Evolutionary conservation across 2,113 vertebrate genomes (phyloP).

Genomic region (Saccopteryx leptura): DNA sequence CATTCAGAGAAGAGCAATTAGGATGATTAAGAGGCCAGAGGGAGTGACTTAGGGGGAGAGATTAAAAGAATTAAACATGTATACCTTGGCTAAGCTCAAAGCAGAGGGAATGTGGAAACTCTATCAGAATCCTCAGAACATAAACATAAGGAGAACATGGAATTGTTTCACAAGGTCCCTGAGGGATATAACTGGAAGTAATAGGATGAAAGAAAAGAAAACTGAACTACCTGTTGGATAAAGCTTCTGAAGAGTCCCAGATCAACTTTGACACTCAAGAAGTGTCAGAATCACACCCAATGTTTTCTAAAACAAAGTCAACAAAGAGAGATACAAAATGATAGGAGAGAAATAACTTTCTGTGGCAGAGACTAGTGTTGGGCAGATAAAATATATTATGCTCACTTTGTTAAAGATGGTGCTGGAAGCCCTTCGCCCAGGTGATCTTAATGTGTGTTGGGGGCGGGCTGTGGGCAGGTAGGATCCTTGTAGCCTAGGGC

Average conservation of each 20-base stretch:
- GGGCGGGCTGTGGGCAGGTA: too few relatives aligned
- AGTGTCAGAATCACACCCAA: not conserved
- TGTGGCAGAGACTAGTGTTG: not conserved
- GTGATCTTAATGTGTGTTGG: too few relatives aligned
- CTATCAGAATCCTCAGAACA: slow-evolving; percentile 78
- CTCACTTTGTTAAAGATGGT: too few relatives aligned
- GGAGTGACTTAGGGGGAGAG: slow-evolving; percentile 84
- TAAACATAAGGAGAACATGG: slow-evolving; percentile 75
- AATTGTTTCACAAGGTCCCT: slow-evolving; percentile 77
- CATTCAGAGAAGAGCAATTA: slow-evolving; percentile 83
- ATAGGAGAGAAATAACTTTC: not conserved
- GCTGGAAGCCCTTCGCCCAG: too few relatives aligned
- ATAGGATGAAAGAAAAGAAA: slow-evolving; percentile 77
- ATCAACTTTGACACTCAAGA: not conserved
- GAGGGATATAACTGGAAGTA: slow-evolving; percentile 76
- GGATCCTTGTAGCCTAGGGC: too few relatives aligned
- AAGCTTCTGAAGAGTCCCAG: slow-evolving; percentile 67
- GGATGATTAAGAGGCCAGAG: slow-evolving; percentile 85
- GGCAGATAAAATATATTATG: too few relatives aligned
- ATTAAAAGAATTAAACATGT: slow-evolving; percentile 85
- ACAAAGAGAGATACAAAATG: not conserved
- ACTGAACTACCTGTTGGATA: slow-evolving; percentile 76
- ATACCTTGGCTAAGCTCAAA: slow-evolving; percentile 83
- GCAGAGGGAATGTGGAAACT: slow-evolving; percentile 81
- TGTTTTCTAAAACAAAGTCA: slow-evolving; percentile 40